Conservation (phyloP, 2,797 vertebrate genomes). For the Ceryle rudis region DNA sequence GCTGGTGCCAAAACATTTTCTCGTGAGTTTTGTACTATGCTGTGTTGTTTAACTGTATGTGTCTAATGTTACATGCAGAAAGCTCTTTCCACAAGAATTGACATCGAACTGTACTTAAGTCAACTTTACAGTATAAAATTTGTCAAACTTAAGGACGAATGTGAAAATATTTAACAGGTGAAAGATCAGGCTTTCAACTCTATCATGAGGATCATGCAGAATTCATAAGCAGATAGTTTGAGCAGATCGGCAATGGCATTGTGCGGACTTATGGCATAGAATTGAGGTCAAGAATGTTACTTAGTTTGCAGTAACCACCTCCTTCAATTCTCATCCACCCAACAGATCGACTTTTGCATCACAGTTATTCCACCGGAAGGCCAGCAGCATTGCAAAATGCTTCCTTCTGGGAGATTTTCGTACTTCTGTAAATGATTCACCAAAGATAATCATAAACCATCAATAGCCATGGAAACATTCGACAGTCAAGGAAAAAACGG, state of each 20-base stretch:
- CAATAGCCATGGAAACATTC: constrained; percentile 28
- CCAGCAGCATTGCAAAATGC: constrained; percentile 57
- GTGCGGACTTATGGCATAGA: constrained; percentile 71
- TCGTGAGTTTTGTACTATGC: constrained; percentile 63
- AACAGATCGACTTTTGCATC: constrained; percentile 42
- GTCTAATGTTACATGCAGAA: constrained; percentile 73
- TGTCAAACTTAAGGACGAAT: constrained; percentile 76
- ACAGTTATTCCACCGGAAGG: constrained; percentile 37
- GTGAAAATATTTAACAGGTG: constrained; percentile 76
- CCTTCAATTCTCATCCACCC: constrained; percentile 66
- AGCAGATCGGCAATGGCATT: constrained; percentile 75
- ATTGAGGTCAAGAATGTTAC: constrained; percentile 68
- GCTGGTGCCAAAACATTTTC: constrained; percentile 72
- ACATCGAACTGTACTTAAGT: constrained; percentile 74
- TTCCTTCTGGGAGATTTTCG: constrained; percentile 55
- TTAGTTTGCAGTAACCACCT: constrained; percentile 75
- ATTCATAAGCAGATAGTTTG: constrained; percentile 67
- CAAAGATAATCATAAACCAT: background rate
- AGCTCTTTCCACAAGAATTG: constrained; percentile 78
- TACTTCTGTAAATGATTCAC: constrained; percentile 33
- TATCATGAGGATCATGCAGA: constrained; percentile 55
- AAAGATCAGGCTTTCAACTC: constrained; percentile 73
- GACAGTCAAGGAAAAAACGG: background rate
- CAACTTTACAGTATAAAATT: constrained; percentile 75
- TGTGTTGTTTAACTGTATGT: constrained; percentile 75